These are phyloP conservation scores for Myzus persicae DNA, from an alignment of 1,140 invertebrate species.

Conservation along the genomic window DNA sequence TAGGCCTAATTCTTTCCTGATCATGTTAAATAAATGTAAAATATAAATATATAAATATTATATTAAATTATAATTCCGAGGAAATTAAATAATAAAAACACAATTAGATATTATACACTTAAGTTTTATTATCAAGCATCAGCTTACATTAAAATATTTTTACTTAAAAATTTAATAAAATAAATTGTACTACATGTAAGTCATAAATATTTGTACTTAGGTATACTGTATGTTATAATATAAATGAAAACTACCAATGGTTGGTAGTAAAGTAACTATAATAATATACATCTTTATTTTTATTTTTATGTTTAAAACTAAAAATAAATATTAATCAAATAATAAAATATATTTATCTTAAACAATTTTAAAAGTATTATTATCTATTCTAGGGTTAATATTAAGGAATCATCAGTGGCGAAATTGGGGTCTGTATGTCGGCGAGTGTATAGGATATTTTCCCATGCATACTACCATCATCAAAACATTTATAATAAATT, in stretches of 20 bases:
- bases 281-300: background rate
- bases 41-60: no score
- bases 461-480: constrained; percentile 99
- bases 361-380: constrained; percentile 60
- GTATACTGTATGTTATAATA: background rate
- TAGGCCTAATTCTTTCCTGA: no score
- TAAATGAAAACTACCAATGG: background rate
- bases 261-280: no score
- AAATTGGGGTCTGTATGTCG: constrained; percentile 98
- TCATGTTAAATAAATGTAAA: no score
- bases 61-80: background rate
- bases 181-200: background rate
- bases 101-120: background rate
- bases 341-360: constrained; percentile 26
- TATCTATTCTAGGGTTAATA: constrained; percentile 86
- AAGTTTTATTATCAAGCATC: background rate
- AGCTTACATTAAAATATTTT: background rate
- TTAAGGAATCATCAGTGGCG: constrained; percentile 97
- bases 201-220: background rate
- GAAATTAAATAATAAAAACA: background rate
- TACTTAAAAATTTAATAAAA: background rate
- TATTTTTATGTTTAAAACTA: background rate
- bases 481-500: constrained; percentile 96
- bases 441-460: constrained; percentile 98
- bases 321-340: background rate